Conservation (phyloP, 2,113 vertebrate species). For the Melozone crissalis region DNA sequence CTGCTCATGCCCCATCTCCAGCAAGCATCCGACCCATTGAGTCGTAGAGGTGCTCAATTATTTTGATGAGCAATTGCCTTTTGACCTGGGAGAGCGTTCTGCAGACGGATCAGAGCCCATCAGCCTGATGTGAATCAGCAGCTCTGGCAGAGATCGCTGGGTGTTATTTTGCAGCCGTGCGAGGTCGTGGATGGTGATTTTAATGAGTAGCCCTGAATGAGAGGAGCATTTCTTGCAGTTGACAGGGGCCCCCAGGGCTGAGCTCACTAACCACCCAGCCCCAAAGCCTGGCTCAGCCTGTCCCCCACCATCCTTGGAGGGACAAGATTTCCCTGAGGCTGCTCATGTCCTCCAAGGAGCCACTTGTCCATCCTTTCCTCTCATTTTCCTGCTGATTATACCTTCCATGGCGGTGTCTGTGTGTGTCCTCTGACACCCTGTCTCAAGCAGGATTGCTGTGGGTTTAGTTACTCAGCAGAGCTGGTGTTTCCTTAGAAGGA, state of each 20-base stretch:
- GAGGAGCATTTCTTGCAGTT: background rate
- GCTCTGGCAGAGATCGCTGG: background rate
- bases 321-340: background rate
- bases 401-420: background rate
- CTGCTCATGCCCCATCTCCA: background rate
- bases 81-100: background rate
- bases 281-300: background rate
- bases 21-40: rapidly evolving
- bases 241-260: background rate
- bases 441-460: background rate
- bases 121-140: background rate
- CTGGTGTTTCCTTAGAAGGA: background rate
- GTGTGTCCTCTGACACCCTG: background rate
- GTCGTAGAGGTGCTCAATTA: background rate
- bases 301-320: background rate
- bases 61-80: background rate
- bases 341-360: background rate
- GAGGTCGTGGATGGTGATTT: background rate
- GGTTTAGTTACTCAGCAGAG: background rate
- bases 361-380: rapidly evolving
- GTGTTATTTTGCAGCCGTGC: rapidly evolving
- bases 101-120: background rate
- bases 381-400: rapidly evolving
- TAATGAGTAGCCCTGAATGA: background rate
- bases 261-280: background rate